Evolutionary conservation across 2,797 vertebrate species (phyloP).

Genomic region (Lepilemur septentrionalis): DNA sequence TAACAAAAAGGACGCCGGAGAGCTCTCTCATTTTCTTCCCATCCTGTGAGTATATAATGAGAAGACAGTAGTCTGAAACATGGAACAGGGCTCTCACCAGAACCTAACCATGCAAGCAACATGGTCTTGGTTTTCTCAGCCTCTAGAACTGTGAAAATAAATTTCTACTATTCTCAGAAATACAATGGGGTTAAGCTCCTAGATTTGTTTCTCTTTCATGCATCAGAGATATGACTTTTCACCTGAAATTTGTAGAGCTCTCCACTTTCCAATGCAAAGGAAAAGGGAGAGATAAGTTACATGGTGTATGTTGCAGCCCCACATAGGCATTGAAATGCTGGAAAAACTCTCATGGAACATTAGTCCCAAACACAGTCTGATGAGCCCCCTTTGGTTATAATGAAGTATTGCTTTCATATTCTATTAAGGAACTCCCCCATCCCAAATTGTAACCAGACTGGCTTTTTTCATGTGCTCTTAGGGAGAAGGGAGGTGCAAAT

Average conservation of each 20-base stretch:
- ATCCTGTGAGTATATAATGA: neutral
- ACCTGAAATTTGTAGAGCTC: neutral
- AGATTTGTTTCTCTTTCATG: neutral
- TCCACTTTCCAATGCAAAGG: neutral
- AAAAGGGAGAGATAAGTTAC: neutral
- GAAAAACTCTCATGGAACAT: neutral
- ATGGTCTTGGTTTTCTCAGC: neutral
- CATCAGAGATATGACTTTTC: neutral
- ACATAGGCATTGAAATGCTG: neutral
- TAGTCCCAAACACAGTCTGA: neutral
- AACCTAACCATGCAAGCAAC: neutral
- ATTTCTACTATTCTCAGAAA: neutral
- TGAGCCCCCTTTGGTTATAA: neutral
- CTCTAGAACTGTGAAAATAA: neutral
- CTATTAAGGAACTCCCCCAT: neutral
- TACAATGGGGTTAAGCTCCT: neutral
- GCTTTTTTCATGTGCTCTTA: neutral
- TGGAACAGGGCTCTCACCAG: neutral
- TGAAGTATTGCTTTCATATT: neutral
- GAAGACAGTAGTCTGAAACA: neutral
- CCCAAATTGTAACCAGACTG: neutral
- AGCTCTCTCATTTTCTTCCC: neutral
- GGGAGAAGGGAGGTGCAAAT: neutral
- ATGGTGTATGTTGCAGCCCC: neutral
- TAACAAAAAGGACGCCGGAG: neutral